Percentiles rank a stretch among this genome's conserved stretches.
phyloP scores from a whole-genome alignment of 2,888 invertebrate genomes.

The Stegana nigrithorax region DNA sequence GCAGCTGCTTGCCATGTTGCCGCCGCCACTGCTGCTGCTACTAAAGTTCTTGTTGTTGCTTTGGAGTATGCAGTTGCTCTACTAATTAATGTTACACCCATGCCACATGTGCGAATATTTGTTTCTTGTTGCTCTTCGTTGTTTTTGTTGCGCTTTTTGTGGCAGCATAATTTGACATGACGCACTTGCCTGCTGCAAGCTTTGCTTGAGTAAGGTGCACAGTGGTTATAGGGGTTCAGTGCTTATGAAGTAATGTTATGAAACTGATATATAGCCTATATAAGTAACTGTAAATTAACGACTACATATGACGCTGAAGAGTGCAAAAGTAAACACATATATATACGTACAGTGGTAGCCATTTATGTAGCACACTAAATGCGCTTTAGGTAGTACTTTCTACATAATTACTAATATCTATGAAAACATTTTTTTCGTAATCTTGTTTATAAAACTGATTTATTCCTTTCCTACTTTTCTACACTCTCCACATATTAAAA shows the following conservation, averaged over 20 bases:
- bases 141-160: slow-evolving; percentile 2
- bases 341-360: too few species aligned
- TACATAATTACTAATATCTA: too few species aligned
- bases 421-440: too few species aligned
- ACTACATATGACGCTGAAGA: not conserved
- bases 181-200: not conserved
- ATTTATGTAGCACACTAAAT: too few species aligned
- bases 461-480: too few species aligned
- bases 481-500: too few species aligned
- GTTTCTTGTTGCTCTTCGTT: slow-evolving; percentile 7
- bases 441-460: too few species aligned
- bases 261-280: not conserved
- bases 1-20: not conserved
- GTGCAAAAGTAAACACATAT: not conserved
- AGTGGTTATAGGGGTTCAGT: not conserved
- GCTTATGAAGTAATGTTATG: not conserved
- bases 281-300: not conserved
- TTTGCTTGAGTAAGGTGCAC: too few species aligned
- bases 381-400: too few species aligned
- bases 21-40: not conserved
- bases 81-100: slow-evolving; percentile 55
- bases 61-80: slow-evolving; percentile 39
- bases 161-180: not conserved
- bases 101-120: slow-evolving; percentile 2
- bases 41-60: too few species aligned